These are phyloP conservation scores for Podarcis cretensis DNA, from an alignment of 2,113 vertebrate species.

Conservation along the genomic window DNA sequence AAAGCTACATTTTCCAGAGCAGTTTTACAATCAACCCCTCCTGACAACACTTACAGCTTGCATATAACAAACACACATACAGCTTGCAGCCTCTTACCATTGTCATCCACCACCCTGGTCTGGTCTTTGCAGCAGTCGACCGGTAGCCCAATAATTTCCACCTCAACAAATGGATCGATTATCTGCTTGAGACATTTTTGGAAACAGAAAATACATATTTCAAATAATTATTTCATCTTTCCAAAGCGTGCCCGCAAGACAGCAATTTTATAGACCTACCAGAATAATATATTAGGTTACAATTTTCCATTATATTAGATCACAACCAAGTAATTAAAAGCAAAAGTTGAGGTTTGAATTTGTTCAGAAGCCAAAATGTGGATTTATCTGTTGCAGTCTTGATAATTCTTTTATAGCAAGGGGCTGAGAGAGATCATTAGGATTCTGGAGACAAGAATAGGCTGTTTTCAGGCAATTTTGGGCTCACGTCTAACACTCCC, in stretches of 20 bases:
- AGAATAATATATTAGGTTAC: not conserved
- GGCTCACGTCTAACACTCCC: not conserved
- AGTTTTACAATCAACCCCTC: not conserved
- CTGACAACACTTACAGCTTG: not conserved
- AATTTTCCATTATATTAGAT: not conserved
- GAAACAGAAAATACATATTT: constrained; percentile 8
- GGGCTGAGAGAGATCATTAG: not conserved
- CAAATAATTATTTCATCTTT: not conserved
- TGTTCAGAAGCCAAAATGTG: not conserved
- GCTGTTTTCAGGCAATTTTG: not conserved
- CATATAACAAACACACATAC: constrained; percentile 18
- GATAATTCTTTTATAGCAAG: not conserved
- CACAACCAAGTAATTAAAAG: not conserved
- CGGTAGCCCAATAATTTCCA: constrained; percentile 96
- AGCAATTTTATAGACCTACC: not conserved
- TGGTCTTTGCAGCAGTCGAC: constrained; percentile 97
- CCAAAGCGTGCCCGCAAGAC: not conserved
- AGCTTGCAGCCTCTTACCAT: constrained; percentile 79
- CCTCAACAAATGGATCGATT: constrained; percentile 98
- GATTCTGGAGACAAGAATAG: not conserved
- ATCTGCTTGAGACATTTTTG: constrained; percentile 80
- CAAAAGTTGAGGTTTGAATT: not conserved
- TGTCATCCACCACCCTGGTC: constrained; percentile 97
- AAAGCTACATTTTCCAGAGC: too few species aligned
- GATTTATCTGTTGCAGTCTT: not conserved